A percentile compares a stretch with the other conserved stretches of the same genome.
Conservation (phyloP, 1,140 invertebrate species). For the Penaeus vannamei region DNA sequence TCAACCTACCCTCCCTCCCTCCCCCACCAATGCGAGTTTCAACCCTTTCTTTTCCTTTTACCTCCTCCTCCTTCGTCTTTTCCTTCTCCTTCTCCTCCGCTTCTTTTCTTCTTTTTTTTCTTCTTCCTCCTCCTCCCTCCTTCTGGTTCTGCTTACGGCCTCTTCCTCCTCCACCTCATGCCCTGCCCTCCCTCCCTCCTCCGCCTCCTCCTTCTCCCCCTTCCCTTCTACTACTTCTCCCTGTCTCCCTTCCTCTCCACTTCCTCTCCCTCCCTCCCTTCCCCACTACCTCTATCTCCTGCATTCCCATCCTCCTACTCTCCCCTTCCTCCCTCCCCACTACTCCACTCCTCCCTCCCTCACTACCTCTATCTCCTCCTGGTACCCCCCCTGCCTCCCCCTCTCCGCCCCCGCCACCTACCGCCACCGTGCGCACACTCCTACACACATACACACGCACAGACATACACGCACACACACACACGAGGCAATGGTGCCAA, state of each 20-base stretch:
- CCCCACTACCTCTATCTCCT: background rate
- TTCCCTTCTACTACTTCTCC: background rate
- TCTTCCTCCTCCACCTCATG: background rate
- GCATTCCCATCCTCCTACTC: background rate
- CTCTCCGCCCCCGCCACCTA: background rate
- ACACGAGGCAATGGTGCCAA: too few species aligned
- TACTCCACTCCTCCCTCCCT: background rate
- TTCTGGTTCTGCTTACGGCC: background rate
- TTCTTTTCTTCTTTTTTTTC: too few species aligned
- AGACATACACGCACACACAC: too few species aligned
- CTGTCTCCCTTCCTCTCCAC: background rate
- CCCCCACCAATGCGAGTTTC: too few species aligned
- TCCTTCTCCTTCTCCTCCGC: too few species aligned
- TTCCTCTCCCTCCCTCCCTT: background rate
- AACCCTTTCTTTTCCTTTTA: too few species aligned
- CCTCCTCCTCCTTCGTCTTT: too few species aligned
- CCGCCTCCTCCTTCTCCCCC: too few species aligned
- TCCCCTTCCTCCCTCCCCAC: background rate
- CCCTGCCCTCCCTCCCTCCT: background rate
- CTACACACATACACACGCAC: too few species aligned
- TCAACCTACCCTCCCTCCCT: too few species aligned
- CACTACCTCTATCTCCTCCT: background rate
- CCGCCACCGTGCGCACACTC: too few species aligned
- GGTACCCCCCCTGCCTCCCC: background rate
- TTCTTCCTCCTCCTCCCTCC: too few species aligned